Conservation (phyloP, 1,140 invertebrate genomes). For the Hormaphis cornu region DNA sequence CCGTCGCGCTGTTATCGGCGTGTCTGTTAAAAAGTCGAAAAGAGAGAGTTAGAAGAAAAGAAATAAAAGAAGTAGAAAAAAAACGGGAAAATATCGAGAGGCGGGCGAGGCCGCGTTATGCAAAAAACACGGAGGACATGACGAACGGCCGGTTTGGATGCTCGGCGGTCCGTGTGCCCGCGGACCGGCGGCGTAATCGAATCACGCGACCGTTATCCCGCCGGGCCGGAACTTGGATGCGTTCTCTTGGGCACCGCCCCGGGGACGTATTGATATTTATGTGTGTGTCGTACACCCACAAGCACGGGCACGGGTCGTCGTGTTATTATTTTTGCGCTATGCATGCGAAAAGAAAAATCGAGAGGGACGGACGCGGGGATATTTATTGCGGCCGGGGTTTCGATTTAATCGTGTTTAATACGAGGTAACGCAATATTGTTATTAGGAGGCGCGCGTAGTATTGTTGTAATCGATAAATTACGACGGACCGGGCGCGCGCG, state of each 20-base stretch:
- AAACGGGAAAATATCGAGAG: background rate
- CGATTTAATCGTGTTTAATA: too few relatives aligned
- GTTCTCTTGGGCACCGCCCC: conserved; percentile 4
- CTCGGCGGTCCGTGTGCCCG: conserved; percentile 25
- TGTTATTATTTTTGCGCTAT: too few relatives aligned
- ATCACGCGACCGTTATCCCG: conserved; percentile 18
- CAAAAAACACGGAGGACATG: conserved; percentile 24
- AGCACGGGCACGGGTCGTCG: too few relatives aligned
- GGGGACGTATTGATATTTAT: conserved; percentile 31
- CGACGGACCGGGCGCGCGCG: background rate
- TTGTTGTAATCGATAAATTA: too few relatives aligned
- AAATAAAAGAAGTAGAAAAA: background rate
- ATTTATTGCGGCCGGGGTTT: too few relatives aligned
- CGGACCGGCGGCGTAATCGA: conserved; percentile 28
- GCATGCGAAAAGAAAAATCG: background rate
- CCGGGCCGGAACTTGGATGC: conserved; percentile 22
- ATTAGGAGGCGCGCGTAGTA: too few relatives aligned
- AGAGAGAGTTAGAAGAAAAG: background rate
- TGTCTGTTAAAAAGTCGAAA: background rate
- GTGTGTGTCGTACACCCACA: conserved; percentile 22
- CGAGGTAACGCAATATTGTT: too few relatives aligned
- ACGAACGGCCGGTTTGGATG: conserved; percentile 25
- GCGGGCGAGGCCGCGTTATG: conserved; percentile 13
- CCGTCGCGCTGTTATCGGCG: background rate
- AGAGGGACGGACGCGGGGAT: conserved; percentile 6